Conservation (phyloP, 1,140 invertebrate species). For the Drosophila cardini region DNA sequence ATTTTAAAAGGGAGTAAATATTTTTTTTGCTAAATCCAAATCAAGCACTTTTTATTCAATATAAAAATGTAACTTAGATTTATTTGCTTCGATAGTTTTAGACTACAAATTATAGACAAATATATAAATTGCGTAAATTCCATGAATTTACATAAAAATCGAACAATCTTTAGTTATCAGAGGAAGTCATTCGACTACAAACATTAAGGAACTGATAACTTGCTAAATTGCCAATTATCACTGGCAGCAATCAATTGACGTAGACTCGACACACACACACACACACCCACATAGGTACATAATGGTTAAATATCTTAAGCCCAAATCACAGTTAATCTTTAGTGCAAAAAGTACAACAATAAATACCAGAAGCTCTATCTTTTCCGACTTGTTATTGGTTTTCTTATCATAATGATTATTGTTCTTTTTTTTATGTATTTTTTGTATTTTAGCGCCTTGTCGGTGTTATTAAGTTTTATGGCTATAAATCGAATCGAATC, state of each 20-base stretch:
- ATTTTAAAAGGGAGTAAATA: too few species aligned
- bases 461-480: constrained; percentile 40
- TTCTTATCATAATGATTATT: constrained; percentile 19
- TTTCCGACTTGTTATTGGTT: not conserved
- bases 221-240: constrained; percentile 28
- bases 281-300: constrained; percentile 21
- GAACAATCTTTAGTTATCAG: constrained; percentile 31
- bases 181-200: constrained; percentile 19
- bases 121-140: constrained; percentile 3
- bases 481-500: constrained; percentile 56
- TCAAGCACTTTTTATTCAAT: too few species aligned
- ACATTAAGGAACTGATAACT: constrained; percentile 5
- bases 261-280: constrained; percentile 1
- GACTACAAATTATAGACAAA: not conserved
- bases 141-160: constrained; percentile 26
- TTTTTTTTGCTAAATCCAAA: too few species aligned
- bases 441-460: too few species aligned
- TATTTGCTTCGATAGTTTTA: not conserved
- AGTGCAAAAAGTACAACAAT: not conserved
- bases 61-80: not conserved
- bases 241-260: constrained; percentile 42
- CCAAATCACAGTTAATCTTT: constrained; percentile 56
- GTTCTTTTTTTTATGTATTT: too few species aligned
- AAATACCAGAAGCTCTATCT: constrained; percentile 16
- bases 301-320: constrained; percentile 40